A percentile compares a stretch with the other conserved stretches of the same genome.
phyloP scores from a whole-genome alignment of 1,140 invertebrate species.

The Panulirus ornatus region DNA sequence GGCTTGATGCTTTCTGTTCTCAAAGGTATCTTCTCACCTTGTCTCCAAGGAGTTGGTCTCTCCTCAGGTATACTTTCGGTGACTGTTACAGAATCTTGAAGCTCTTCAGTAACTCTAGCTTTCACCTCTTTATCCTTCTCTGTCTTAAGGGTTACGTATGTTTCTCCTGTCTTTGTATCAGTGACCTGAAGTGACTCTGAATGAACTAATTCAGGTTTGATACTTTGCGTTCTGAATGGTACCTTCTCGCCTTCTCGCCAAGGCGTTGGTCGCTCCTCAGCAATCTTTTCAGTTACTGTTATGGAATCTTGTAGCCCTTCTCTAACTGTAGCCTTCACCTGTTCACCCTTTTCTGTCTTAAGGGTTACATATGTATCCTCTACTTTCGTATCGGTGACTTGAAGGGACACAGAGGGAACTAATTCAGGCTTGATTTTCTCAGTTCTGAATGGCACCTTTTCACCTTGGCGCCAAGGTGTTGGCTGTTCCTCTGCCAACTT shows the following conservation, averaged over 20 bases:
- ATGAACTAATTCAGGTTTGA: slow-evolving; percentile 31
- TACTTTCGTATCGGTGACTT: slow-evolving; percentile 46
- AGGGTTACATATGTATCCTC: slow-evolving; percentile 41
- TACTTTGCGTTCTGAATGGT: slow-evolving; percentile 39
- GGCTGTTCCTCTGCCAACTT: slow-evolving; percentile 43
- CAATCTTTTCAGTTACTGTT: slow-evolving; percentile 50
- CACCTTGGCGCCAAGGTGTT: slow-evolving; percentile 34
- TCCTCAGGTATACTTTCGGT: slow-evolving; percentile 62
- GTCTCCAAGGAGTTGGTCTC: slow-evolving; percentile 28
- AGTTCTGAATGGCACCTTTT: slow-evolving; percentile 56
- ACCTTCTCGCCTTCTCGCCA: slow-evolving; percentile 48
- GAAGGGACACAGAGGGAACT: slow-evolving; percentile 16
- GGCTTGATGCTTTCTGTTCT: slow-evolving; percentile 58
- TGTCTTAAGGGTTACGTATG: slow-evolving; percentile 28
- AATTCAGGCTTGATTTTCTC: slow-evolving; percentile 43
- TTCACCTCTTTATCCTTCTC: slow-evolving; percentile 26
- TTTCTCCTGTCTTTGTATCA: slow-evolving; percentile 49
- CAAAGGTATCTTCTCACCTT: slow-evolving; percentile 54
- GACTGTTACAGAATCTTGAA: slow-evolving; percentile 55
- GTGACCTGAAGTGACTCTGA: slow-evolving; percentile 46
- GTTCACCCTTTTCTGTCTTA: slow-evolving; percentile 33
- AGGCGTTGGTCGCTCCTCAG: slow-evolving; percentile 40
- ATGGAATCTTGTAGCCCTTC: slow-evolving; percentile 33
- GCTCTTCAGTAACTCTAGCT: slow-evolving; percentile 48
- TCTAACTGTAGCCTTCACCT: slow-evolving; percentile 35